phyloP scores from a whole-genome alignment of 2,113 vertebrate species.

The Pangasianodon gigas region DNA sequence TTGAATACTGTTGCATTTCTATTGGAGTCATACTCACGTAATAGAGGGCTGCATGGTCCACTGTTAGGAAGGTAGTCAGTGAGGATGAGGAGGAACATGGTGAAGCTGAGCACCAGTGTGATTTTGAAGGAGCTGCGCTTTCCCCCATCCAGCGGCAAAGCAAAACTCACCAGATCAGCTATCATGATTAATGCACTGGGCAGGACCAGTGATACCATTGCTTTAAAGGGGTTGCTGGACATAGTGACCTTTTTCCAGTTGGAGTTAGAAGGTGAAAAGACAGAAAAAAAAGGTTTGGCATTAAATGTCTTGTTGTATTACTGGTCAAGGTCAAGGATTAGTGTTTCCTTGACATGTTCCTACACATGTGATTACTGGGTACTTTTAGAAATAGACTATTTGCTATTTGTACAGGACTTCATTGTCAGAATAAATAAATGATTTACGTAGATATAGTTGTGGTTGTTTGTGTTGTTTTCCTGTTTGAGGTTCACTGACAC shows the following conservation, averaged over 20 bases:
- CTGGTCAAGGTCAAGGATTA: neutral
- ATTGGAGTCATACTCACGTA: slow-evolving; percentile 61
- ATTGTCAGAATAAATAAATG: neutral
- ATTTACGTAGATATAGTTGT: slow-evolving; percentile 64
- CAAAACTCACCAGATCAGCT: slow-evolving; percentile 68
- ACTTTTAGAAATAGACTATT: neutral
- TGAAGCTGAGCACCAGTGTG: slow-evolving; percentile 77
- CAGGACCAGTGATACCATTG: slow-evolving; percentile 65
- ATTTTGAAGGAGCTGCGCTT: slow-evolving; percentile 74
- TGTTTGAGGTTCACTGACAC: rapidly evolving
- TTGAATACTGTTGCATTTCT: neutral
- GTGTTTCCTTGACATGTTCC: neutral
- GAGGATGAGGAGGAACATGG: slow-evolving; percentile 75
- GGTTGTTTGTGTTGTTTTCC: slow-evolving; percentile 1
- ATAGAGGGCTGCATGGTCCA: slow-evolving; percentile 67
- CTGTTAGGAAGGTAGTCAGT: slow-evolving; percentile 64
- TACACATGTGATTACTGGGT: neutral
- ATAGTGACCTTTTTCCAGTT: slow-evolving; percentile 61
- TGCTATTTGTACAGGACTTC: too few relatives aligned
- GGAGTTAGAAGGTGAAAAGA: neutral
- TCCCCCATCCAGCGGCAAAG: slow-evolving; percentile 67
- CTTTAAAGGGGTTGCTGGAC: slow-evolving; percentile 58
- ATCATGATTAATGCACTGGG: slow-evolving; percentile 68
- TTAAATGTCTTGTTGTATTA: neutral
- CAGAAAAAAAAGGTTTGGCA: neutral